Evolutionary conservation across 1,140 invertebrate species (phyloP), one percentile per base, ranked within the genome.

Genomic region (Mamestra configurata): DNA sequence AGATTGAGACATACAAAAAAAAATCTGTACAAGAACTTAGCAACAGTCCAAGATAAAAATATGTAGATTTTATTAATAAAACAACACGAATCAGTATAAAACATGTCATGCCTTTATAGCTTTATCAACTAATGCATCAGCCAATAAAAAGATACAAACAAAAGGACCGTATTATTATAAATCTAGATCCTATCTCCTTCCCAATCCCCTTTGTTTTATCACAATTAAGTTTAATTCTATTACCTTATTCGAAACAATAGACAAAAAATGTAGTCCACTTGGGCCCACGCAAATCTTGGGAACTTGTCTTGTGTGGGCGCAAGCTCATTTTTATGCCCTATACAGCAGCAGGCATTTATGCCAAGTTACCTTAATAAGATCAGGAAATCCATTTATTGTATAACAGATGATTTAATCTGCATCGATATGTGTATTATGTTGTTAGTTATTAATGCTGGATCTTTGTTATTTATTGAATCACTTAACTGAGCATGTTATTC

Each of bases 351-450:
- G 15, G 46, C 24, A 46, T 57, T 57, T 55, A 55, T 37, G 53
- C 22, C 73, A 76, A 76, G 73, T 76, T 76, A 64, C 73, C 73
- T 76, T 76, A 76, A 46, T 7, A 49, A 64, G 73, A 76, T 61
- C 73, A 76, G 73, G 73, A 76, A 76, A 64, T 64, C 35, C 57
- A 76, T 76, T 68, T 57, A 57, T 40, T 57, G 51, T 22, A 35
- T 35, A 37, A 57, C 31, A 55, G 51, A 73, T 73, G 2, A 71
- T 31, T 49, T 71, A 57, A 73, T 55, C 11, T 73, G 43, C 51
- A 53, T 72, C 49, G 18, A 64, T 64, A 5, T 40, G 35, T n/a
- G n/a, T n/a, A n/a, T 40, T 64, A 37, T 64, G 31, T 46, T 46
- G 40, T 49, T 2, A 24, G 24, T 24, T 22, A 68, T 49, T 46